A percentile compares a stretch with the other conserved stretches of the same genome.
phyloP scores from a whole-genome alignment of 1,140 invertebrate species.

The Dendrolimus kikuchii region DNA sequence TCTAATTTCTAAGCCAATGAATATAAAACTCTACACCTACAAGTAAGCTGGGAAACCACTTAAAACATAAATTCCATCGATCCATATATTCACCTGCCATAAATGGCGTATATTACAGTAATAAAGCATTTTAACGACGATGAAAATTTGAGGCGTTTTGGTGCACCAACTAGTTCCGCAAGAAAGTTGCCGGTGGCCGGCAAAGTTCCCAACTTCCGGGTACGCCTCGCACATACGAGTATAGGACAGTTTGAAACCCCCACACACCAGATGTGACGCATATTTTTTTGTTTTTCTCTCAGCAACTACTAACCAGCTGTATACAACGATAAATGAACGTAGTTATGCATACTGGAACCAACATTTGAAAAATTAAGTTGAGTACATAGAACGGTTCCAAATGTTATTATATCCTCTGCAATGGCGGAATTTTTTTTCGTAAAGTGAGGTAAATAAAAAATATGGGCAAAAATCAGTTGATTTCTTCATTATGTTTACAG shows the following conservation, averaged over 20 bases:
- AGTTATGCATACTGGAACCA: too few relatives aligned
- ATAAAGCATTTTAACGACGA: conserved; percentile 25
- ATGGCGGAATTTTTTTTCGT: too few relatives aligned
- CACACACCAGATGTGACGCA: conserved; percentile 18
- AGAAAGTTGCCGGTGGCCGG: conserved; percentile 22
- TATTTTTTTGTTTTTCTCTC: conserved; percentile 12
- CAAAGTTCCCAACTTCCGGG: conserved; percentile 28
- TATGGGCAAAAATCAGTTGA: too few relatives aligned
- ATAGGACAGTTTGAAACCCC: conserved; percentile 18
- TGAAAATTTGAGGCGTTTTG: conserved; percentile 21
- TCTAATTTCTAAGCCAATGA: too few relatives aligned
- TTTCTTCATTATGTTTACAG: too few relatives aligned
- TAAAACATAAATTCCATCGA: conserved; percentile 1
- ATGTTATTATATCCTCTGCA: too few relatives aligned
- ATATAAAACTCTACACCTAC: too few relatives aligned
- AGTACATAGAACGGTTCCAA: too few relatives aligned
- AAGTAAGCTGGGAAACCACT: neutral
- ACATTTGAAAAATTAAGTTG: too few relatives aligned
- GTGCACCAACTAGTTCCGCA: conserved; percentile 21
- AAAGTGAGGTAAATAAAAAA: too few relatives aligned
- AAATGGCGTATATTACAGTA: conserved; percentile 18
- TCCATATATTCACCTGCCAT: conserved; percentile 10
- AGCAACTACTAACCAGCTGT: conserved; percentile 4
- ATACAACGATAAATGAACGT: neutral
- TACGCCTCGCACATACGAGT: conserved; percentile 24